Base-by-base conservation (phyloP, 2,113 vertebrate species). In the Etheostoma cragini region DNA sequence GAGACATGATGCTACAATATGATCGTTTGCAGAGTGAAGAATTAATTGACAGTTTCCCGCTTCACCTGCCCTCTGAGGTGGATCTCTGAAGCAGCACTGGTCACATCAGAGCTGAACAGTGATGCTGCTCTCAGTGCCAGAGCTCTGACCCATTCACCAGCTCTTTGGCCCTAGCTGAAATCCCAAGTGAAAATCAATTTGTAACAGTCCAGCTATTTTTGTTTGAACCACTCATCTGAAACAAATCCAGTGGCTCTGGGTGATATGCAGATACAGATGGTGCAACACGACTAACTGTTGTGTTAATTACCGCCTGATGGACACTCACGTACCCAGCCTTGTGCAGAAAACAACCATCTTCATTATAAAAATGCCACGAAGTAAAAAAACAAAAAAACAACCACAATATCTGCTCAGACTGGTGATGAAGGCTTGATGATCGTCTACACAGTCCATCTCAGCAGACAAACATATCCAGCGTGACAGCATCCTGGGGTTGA, bases 181-280 rank as follows among this genome's bases (percentile, higher is more conserved):
- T 93, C 93, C 92, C 90, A 86, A 91, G 90, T 90, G 87, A 92
- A 95, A 90, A 80, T 78, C 85, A 74, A 82, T 94, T 92, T 93
- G 72, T 87, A 81, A 85, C 93, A 94, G 89, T 90, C 93, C 87
- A 87, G 90, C 92, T 93, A 81, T 87, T 85, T 80, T 80, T 80
- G 85, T 92, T 77, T 68, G 78, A 89, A 13, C 72, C 87, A 89
- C 85, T 93, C 84, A 78, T 92, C 93, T 95, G 92, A 91, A 88
- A 92, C 76, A 92, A 93, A 95, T 93, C 82, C 92, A 76, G 80
- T 87, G 90, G 92, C 65, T 82, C 58, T 14, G 52, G 38, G 50
- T 69, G 72, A 75, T 81, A 46, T n/a, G 65, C 74, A 52, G 50
- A 80, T 83, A 67, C 87, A 90, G 85, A 88, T 84, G 82, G 87